Conservation (phyloP, 2,797 vertebrate species). For the Brachyalestes nurse region DNA sequence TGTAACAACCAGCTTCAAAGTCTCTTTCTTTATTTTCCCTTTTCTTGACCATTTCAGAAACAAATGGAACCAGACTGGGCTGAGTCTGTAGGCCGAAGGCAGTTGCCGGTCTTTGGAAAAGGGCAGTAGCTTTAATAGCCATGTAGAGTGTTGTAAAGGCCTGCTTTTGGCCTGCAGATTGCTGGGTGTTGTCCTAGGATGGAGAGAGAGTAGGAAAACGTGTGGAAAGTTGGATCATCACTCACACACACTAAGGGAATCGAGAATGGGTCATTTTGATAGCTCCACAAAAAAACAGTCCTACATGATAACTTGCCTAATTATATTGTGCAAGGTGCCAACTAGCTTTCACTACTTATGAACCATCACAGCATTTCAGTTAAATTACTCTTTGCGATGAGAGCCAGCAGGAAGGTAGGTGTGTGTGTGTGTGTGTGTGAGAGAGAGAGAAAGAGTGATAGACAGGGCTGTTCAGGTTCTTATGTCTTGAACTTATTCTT, state of each 20-base stretch:
- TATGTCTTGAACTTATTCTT: slow-evolving; percentile 5
- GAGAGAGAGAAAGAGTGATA: too few species aligned
- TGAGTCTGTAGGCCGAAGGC: slow-evolving; percentile 50
- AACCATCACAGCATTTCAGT: background rate
- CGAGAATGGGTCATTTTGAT: background rate
- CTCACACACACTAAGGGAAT: background rate
- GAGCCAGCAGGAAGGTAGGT: background rate
- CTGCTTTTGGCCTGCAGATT: slow-evolving; percentile 59
- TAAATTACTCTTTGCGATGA: background rate
- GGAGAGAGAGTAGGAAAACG: slow-evolving; percentile 40
- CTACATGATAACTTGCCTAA: background rate
- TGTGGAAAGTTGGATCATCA: slow-evolving; percentile 37
- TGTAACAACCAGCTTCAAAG: slow-evolving; percentile 45
- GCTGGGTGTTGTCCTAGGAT: slow-evolving; percentile 63
- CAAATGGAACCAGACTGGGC: slow-evolving; percentile 2
- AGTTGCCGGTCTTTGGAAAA: slow-evolving; percentile 35
- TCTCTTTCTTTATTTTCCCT: background rate
- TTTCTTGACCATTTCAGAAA: background rate
- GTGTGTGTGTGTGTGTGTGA: background rate
- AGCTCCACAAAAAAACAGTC: background rate
- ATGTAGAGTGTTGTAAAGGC: slow-evolving; percentile 47
- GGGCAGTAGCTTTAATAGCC: slow-evolving; percentile 56
- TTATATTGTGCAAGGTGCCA: background rate
- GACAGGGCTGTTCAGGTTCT: slow-evolving; percentile 6
- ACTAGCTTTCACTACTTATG: background rate